Conservation (phyloP, 1,140 invertebrate species). For the Drosophila pruinosa region DNA sequence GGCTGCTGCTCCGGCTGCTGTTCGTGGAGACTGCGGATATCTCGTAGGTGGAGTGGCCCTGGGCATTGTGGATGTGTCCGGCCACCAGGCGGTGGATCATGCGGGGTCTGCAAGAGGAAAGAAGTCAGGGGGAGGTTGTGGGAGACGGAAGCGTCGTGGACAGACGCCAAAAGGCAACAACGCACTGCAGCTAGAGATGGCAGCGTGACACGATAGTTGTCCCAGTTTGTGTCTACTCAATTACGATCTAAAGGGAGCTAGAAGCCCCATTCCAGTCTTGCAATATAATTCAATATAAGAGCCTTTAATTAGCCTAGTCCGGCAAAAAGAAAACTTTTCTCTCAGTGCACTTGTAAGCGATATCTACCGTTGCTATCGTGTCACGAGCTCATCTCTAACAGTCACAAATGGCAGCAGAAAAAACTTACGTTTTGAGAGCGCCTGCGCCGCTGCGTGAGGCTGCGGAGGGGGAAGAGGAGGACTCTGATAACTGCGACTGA, state of each 20-base stretch:
- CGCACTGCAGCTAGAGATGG: not conserved
- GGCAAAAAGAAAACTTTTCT: no score
- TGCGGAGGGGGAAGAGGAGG: not conserved
- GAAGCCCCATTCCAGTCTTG: no score
- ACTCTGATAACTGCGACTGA: slow-evolving; percentile 5
- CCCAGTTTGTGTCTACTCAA: no score
- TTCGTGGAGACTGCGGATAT: slow-evolving; percentile 69
- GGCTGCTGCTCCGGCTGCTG: slow-evolving; percentile 33
- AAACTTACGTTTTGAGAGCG: slow-evolving; percentile 73
- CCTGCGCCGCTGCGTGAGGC: slow-evolving; percentile 1
- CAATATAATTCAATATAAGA: no score
- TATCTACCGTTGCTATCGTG: not conserved
- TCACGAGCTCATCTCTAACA: not conserved
- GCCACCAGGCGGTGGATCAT: slow-evolving; percentile 86
- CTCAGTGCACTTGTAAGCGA: not conserved
- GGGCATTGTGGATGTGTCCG: slow-evolving; percentile 84
- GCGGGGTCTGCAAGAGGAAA: slow-evolving; percentile 77
- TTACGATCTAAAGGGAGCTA: no score
- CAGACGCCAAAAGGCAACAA: slow-evolving; percentile 10
- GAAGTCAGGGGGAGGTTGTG: not conserved
- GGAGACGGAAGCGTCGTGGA: not conserved
- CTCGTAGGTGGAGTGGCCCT: slow-evolving; percentile 70
- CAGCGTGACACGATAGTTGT: not conserved
- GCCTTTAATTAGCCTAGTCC: no score
- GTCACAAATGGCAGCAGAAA: not conserved